Base-by-base conservation (phyloP, 1,140 invertebrate genomes). In the Planococcus citri region DNA sequence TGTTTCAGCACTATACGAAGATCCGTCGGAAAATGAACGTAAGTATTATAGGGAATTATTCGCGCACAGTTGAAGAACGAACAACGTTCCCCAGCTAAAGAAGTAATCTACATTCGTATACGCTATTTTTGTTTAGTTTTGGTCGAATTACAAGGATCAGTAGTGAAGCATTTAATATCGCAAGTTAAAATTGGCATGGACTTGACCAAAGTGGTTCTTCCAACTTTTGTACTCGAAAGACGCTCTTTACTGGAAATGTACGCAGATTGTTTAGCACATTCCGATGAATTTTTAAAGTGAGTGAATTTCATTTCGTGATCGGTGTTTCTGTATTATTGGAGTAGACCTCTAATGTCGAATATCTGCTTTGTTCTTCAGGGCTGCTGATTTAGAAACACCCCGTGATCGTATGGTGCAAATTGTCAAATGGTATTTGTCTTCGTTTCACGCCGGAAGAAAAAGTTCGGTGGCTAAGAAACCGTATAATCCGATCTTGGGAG, bases 151-250 rank as follows among this genome's bases (percentile, higher is more conserved):
- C 94, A 97, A 79, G 94, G 95, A 67, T 96, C 92, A 64, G 92
- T 98, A 72, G 91, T 98, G 73, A 90, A 89, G 67, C 94, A 97
- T 79, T 82, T 98, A 17, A 80, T 98, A 68, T 96, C 94, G 27
- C 94, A 97, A 84, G 92, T 96, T 69, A 90, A 96, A 79, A 97
- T 98, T 76, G 95, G 95, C 64, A 98, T 98, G 95, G 95, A 98
- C 80, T 84, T 98, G 74, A 98, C 95, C 1, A 98, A 97, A 84
- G 94, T 98, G 70, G 93, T 93, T 33, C 79, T 98, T 70, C 95
- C 95, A n/a, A 95, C 92, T 14, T 97, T 97, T 76, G 97, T 97
- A 73, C 80, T 98, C 73, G 96, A 98, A 77, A 85, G 94, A 74
- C 83, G 95, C 72, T 98, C 95, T 1, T 84, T 98, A 38, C 81